phyloP scores from a whole-genome alignment of 2,888 invertebrate genomes.

The Eupithecia tripunctaria region DNA sequence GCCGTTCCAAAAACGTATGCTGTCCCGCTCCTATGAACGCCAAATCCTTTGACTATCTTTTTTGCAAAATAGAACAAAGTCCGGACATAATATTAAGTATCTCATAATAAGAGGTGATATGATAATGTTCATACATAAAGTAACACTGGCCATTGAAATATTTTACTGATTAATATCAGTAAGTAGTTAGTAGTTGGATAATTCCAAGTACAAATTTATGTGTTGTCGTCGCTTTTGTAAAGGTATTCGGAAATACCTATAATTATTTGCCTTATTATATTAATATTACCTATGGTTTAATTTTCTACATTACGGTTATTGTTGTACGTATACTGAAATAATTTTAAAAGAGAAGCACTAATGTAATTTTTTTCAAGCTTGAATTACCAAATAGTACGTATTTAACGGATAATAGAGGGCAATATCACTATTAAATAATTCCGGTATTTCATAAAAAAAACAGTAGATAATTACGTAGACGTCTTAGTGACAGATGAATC shows the following conservation, averaged over 20 bases:
- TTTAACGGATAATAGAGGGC: not conserved
- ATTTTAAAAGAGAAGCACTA: not conserved
- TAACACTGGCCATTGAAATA: not conserved
- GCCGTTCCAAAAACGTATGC: too few species aligned
- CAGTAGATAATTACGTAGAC: not conserved
- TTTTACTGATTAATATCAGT: not conserved
- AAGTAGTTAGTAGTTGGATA: too few species aligned
- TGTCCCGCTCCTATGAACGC: too few species aligned
- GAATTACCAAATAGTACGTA: not conserved
- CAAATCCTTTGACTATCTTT: too few species aligned
- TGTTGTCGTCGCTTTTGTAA: not conserved
- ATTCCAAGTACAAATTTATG: not conserved
- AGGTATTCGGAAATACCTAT: not conserved
- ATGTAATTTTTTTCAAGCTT: too few species aligned
- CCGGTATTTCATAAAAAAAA: not conserved
- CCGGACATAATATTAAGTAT: not conserved
- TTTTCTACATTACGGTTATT: not conserved
- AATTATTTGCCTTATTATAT: not conserved
- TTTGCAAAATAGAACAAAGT: too few species aligned
- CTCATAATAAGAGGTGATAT: not conserved
- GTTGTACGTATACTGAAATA: not conserved
- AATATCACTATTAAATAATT: not conserved
- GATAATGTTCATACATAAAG: not conserved
- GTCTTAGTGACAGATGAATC: conserved; percentile 14
- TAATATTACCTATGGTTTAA: not conserved